Base-by-base conservation (phyloP, 2,888 invertebrate genomes). In the Tanaodytes sp. region DNA sequence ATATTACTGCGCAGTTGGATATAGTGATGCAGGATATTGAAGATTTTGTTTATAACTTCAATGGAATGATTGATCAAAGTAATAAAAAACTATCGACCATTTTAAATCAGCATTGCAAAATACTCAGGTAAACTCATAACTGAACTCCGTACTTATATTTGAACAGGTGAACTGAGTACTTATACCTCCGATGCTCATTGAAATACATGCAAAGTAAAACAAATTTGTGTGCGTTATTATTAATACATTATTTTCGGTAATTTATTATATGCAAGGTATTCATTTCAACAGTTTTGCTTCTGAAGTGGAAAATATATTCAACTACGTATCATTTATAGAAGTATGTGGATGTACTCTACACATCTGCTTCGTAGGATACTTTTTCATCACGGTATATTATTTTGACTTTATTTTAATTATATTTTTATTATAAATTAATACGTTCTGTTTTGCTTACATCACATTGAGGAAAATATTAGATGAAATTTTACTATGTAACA, bases 1-100 rank as follows among this genome's bases (percentile, higher is more conserved):
- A 79, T 39, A 72, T 65, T 0, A 76, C 73, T n/a, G 76, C 73
- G 0, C 77, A 77, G 42, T 23, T 77, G 9, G 52, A 71, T 27
- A 66, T 79, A 3, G 30, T 76, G 2, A 75, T 70, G 62, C 39
- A 59, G 15, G 36, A 31, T 0, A 52, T 66, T 15, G 14, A 51
- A 0, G 11, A 46, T 11, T 65, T 62, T 42, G 16, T 66, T n/a
- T 12, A 12, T n/a, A n/a, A 33, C 3, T n/a, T n/a, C n/a, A n/a
- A n/a, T n/a, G n/a, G n/a, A n/a, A n/a, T n/a, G n/a, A n/a, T n/a
- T n/a, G 12, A 12, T 18, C 4, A 40, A 12, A 54, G 48, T 42
- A 52, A 70, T 4, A 49, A 67, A 4, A 75, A 75, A 11, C 49
- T 76, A 1, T 61, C 72, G n/a, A 12, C 40, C 6, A 63, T 78